Evolutionary conservation across 1,140 invertebrate species (phyloP), one percentile per base, ranked within the genome.

Genomic region (Drosophila burlai): DNA sequence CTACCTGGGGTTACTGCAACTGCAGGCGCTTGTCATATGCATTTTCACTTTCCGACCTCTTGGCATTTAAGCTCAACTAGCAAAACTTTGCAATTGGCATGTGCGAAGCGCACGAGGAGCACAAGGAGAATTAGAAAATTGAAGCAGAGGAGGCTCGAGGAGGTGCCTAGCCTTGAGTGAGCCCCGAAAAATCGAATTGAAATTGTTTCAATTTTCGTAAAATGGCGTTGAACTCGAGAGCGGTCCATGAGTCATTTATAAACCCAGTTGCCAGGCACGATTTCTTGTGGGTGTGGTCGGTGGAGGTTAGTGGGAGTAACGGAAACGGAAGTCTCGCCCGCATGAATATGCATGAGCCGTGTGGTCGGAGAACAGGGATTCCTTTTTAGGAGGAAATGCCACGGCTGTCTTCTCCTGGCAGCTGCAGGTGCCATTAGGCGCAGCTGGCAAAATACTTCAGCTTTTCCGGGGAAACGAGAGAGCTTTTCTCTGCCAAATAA

Each of bases 121-220:
- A 29, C 24, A 15, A 6, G 5, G 18, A 26, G 47, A 26, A 21
- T 63, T 40, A 21, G 8, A 21, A 38, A 74, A 55, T 34, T 24
- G 45, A 29, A 13, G 26, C 26, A 57, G 31, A 9, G 31, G 4
- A 10, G 55, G 40, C 26, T 29, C 21, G 21, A 46, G 38, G 29
- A 7, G 15, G 16, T 16, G 50, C 29, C 29, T 21, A 18, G 31
- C 21, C 73, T 38, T 13, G 24, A 36, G 21, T 38, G 64, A 38
- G 64, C 45, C 46, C 45, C 77, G 57, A 50, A 76, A 90, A 80
- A 81, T 80, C 79, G 66, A 81, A 89, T 81, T 55, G 85, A 89
- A 90, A 89, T 80, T 89, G 84, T 90, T 89, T 89, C 85, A 89
- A 89, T 90, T 89, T 85, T 79, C 84, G 63, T 59, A 66, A 71